A percentile compares a stretch with the other conserved stretches of the same genome.
These are phyloP conservation scores for Oplegnathus fasciatus DNA, from an alignment of 2,113 vertebrate species.

Conservation along the genomic window DNA sequence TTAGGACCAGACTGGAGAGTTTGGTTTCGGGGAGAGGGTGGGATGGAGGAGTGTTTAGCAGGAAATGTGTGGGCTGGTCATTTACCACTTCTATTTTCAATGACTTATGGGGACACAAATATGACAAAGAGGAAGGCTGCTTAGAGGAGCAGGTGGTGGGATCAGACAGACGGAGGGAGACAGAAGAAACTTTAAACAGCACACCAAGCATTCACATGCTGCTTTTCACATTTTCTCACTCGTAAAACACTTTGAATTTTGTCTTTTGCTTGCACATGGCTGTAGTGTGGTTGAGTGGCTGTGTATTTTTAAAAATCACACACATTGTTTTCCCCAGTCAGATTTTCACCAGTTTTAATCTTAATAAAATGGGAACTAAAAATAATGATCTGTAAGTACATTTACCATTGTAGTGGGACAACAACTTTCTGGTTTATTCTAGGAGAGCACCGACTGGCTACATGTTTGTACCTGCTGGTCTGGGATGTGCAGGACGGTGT, in stretches of 20 bases:
- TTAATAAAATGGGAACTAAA: not conserved
- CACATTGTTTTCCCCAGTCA: not conserved
- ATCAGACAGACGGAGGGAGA: constrained; percentile 20
- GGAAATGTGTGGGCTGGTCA: constrained; percentile 79
- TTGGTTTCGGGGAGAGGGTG: constrained; percentile 65
- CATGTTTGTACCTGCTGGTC: constrained; percentile 84
- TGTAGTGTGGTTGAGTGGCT: not conserved
- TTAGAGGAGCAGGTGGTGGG: constrained; percentile 66
- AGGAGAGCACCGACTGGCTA: not conserved
- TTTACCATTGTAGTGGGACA: not conserved
- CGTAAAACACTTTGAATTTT: constrained; percentile 35
- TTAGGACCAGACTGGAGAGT: constrained; percentile 70
- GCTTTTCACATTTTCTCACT: constrained; percentile 33
- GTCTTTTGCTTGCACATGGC: constrained; percentile 12
- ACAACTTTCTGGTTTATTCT: not conserved
- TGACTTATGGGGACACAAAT: constrained; percentile 63
- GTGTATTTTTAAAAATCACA: constrained; percentile 28
- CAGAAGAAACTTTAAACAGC: not conserved
- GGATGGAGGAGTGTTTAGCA: constrained; percentile 67
- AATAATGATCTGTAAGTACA: not conserved
- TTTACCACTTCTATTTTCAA: constrained; percentile 75
- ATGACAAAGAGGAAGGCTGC: constrained; percentile 59
- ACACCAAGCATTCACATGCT: not conserved
- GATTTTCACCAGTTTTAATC: not conserved
- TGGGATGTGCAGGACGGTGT: constrained; percentile 87